Evolutionary conservation across 2,113 vertebrate species (phyloP), one percentile per base, ranked within the genome.

Genomic region (Orientallactaga bullata): DNA sequence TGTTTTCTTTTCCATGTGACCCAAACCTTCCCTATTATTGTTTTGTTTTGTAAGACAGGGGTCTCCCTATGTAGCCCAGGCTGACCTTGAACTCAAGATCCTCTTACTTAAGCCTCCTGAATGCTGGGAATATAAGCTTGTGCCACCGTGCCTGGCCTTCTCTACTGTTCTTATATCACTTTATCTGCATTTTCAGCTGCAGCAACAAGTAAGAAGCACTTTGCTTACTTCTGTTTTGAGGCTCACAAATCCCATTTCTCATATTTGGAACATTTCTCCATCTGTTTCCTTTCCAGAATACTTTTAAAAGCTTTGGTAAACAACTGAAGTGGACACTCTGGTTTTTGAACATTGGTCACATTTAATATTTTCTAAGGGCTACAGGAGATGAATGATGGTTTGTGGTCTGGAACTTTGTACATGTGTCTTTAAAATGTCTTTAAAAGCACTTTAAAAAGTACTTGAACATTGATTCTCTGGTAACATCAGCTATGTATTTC

Each of bases 281-380:
- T 35, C 30, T 79, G 35, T 94, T 94, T 58, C 47, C 28, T 73
- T 89, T 81, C 76, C 60, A 68, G 17, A 93, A 39, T 63, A 17
- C 30, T 89, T 90, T 76, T 61, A 76, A 91, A 86, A 94, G 42
- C 13, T 86, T 32, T 80, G 60, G 81, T 26, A 74, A 10, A 78
- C 11, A 69, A 24, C 60, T 65, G 18, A 72, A 30, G 30, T 93
- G 51, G 74, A 30, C 6, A 65, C 51, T 32, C 88, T 91, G 90
- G 55, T 16, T 84, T 90, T 85, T 81, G 42, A 30, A 66, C 32
- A 16, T 72, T 74, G 58, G 12, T 82, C 35, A 88, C 28, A 76
- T 80, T 32, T 39, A 39, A 9, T 89, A 32, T 32, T 95, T 77
- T 85, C 37, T 73, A 28, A 96, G 55, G 32, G 82, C 85, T 85